Conservation (phyloP, 2,113 vertebrate species). For the Columba janthina region DNA sequence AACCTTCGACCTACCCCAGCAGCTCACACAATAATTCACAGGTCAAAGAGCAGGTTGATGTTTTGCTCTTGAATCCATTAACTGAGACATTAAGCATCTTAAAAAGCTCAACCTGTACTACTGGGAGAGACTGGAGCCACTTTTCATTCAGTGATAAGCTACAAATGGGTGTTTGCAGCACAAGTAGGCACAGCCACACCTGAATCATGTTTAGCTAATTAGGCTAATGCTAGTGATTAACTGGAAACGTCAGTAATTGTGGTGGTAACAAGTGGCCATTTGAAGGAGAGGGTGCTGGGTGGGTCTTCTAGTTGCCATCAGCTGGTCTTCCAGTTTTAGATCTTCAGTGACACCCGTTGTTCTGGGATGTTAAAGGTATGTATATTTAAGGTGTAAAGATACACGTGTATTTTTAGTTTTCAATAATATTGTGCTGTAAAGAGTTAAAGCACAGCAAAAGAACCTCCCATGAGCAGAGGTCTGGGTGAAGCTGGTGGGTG, state of each 20-base stretch:
- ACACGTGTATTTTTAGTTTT: neutral
- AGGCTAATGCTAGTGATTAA: neutral
- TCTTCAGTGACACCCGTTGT: fast-evolving
- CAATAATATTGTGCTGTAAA: neutral
- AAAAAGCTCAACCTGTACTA: neutral
- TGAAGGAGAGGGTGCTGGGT: neutral
- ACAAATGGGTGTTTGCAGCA: neutral
- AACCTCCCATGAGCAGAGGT: fast-evolving
- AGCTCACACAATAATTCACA: fast-evolving
- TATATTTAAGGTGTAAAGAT: neutral
- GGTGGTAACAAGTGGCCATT: neutral
- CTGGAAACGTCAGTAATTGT: neutral
- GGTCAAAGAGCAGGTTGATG: fast-evolving
- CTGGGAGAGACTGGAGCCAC: neutral
- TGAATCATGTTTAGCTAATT: neutral
- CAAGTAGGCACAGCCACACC: neutral
- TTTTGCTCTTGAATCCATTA: fast-evolving
- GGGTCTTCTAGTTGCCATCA: fast-evolving
- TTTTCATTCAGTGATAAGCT: neutral
- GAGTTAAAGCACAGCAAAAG: neutral
- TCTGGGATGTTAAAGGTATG: neutral
- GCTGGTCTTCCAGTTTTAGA: neutral
- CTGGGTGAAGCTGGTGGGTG: neutral
- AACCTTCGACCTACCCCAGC: neutral
- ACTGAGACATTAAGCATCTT: neutral